A percentile compares a stretch with the other conserved stretches of the same genome.
Evolutionary conservation across 2,888 invertebrate species (phyloP).

Genomic region (Gari tellinella): DNA sequence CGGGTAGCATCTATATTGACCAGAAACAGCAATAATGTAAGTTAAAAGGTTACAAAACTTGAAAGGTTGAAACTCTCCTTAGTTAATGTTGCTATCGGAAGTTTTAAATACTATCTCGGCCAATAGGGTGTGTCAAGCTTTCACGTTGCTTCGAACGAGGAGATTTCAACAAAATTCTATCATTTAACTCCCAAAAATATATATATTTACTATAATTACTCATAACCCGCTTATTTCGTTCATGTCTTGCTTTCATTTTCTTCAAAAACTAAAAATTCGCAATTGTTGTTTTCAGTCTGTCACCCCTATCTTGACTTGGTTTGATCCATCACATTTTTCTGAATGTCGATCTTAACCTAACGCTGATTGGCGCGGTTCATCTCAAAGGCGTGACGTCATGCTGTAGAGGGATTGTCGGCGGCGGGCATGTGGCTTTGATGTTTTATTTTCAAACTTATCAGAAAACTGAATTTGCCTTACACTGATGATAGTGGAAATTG

Average conservation of each 20-base stretch:
- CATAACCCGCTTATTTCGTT: too few relatives aligned
- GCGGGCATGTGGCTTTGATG: conserved; percentile 82
- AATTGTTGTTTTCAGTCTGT: neutral
- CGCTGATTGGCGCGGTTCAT: conserved; percentile 81
- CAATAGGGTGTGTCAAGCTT: conserved; percentile 1
- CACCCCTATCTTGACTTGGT: conserved; percentile 48
- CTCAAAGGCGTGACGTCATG: conserved; percentile 81
- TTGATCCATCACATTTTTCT: conserved; percentile 74
- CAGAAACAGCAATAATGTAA: conserved; percentile 13
- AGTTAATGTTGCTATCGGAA: conserved; percentile 74
- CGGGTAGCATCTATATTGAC: conserved; percentile 8
- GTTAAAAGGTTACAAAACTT: conserved; percentile 60
- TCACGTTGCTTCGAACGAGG: too few relatives aligned
- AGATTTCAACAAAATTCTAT: too few relatives aligned
- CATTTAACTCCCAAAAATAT: too few relatives aligned
- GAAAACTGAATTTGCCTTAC: conserved; percentile 13
- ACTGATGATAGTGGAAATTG: too few relatives aligned
- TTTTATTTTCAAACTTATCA: conserved; percentile 77
- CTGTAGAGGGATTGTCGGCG: conserved; percentile 79
- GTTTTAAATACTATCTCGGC: conserved; percentile 53
- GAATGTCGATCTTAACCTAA: conserved; percentile 78
- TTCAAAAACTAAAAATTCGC: neutral
- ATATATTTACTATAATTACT: too few relatives aligned
- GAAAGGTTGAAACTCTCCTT: conserved; percentile 73
- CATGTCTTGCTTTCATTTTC: neutral